These are phyloP conservation scores for Tetheella fluctuosa DNA, from an alignment of 2,888 invertebrate species.

Conservation along the genomic window DNA sequence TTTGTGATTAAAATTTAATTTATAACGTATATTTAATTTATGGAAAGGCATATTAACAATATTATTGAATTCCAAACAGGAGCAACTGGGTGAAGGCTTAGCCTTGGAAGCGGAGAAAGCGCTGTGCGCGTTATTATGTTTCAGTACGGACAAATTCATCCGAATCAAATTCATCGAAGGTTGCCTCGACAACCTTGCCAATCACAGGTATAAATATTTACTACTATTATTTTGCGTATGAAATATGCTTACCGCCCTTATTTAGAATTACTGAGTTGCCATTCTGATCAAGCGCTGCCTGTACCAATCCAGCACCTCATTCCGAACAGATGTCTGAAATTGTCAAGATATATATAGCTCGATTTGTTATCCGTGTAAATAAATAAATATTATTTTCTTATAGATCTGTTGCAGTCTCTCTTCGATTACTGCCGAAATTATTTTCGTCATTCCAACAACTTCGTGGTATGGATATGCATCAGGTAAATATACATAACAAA, in stretches of 20 bases:
- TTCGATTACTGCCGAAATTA: conserved; percentile 94
- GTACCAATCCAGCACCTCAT: too few species aligned
- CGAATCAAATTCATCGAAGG: conserved; percentile 98
- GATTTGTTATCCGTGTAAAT: too few species aligned
- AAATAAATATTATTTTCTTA: conserved; percentile 18
- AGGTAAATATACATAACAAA: conserved; percentile 66
- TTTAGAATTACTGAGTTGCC: too few species aligned
- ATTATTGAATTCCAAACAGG: conserved; percentile 70
- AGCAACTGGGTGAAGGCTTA: conserved; percentile 94
- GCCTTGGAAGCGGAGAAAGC: conserved; percentile 97
- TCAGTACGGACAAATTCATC: conserved; percentile 94
- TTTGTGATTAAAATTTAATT: too few species aligned
- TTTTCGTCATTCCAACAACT: conserved; percentile 96
- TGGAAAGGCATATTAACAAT: not conserved
- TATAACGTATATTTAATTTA: conserved; percentile 10
- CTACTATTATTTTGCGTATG: not conserved
- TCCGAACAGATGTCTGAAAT: too few species aligned
- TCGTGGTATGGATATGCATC: conserved; percentile 93
- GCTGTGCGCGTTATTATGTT: conserved; percentile 93
- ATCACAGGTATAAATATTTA: conserved; percentile 85
- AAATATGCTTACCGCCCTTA: too few species aligned
- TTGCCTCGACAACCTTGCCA: conserved; percentile 94
- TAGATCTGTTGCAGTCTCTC: conserved; percentile 94
- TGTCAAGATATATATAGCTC: too few species aligned
- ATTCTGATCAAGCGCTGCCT: too few species aligned